Evolutionary conservation across 2,113 vertebrate genomes (phyloP), one percentile per base, ranked within the genome.

Genomic region (Antechinus stuartii): DNA sequence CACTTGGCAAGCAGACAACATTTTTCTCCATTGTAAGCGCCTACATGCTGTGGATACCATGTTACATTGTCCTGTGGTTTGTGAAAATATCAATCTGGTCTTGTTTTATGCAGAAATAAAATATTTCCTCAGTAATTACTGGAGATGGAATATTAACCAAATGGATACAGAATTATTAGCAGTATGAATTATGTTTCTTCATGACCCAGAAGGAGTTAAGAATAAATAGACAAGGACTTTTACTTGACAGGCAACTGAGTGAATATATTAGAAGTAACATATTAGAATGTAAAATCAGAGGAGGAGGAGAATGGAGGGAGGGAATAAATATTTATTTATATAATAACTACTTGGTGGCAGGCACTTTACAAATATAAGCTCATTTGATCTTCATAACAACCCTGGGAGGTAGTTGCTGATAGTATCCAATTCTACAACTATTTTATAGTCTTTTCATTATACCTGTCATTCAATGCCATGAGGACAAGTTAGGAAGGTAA

Each of bases 1-100:
- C 22, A 53, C 84, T 96, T 42, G 94, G 95, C 96, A 96, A 7
- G 19, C 26, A 94, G 0, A 0, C 10, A 94, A 24, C 25, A 35
- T 93, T 95, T 84, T 96, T 94, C 27, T n/a, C 1, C 55, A 93
- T 61, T 26, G 95, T 0, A 92, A 92, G 89, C 30, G 91, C 91
- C 89, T 93, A 90, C 8, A 94, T 30, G 89, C 89, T 42, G 90
- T 54, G 94, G 94, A 91, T 5, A 46, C 24, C 61, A 92, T 84
- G 42, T 30, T 89, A 42, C 7, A 95, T 96, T 90, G 54, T 52
- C 49, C 9, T 42, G 0, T 47, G 42, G 3, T 27, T 6, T 3
- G 56, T 2, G 90, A 94, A 14, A 94, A 3, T 24, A 91, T 8
- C 52, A 91, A 27, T 1, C 30, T 0, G 1, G 49, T 42, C 49